phyloP scores from a whole-genome alignment of 2,888 invertebrate genomes.

The Phengaris alcon region DNA sequence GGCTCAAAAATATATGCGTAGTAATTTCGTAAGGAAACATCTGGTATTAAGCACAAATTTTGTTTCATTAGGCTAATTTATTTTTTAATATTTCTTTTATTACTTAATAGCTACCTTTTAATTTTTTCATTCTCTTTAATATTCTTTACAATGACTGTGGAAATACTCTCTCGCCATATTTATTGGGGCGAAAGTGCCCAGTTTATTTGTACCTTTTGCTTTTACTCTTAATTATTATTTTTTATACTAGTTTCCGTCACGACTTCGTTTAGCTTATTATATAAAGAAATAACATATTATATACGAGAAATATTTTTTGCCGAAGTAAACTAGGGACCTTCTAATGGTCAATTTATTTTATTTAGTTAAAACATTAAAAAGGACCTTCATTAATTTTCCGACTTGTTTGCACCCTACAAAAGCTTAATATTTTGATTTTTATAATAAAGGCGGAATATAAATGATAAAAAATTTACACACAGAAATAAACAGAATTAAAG shows the following conservation, averaged over 20 bases:
- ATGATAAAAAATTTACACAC: background rate
- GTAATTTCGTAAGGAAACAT: background rate
- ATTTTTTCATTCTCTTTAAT: constrained; percentile 56
- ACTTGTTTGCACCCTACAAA: too few relatives aligned
- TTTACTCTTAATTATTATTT: constrained; percentile 22
- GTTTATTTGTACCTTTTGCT: constrained; percentile 26
- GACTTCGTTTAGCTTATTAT: background rate
- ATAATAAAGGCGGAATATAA: background rate
- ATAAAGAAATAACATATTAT: too few relatives aligned
- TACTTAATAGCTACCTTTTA: constrained; percentile 61
- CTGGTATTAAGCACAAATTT: constrained; percentile 6
- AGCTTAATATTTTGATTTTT: too few relatives aligned
- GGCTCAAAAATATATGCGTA: constrained; percentile 21
- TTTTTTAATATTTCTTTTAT: constrained; percentile 27
- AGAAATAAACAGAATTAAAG: background rate
- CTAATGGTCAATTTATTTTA: too few relatives aligned
- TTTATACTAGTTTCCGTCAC: background rate
- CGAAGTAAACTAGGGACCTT: too few relatives aligned
- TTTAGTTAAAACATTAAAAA: too few relatives aligned
- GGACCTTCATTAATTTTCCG: too few relatives aligned
- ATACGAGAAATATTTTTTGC: too few relatives aligned
- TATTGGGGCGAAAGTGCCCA: constrained; percentile 46
- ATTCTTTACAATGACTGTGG: constrained; percentile 55
- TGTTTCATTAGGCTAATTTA: constrained; percentile 25
- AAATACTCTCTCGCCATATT: constrained; percentile 60